Evolutionary conservation across 2,888 invertebrate genomes (phyloP), one percentile per base, ranked within the genome.

Genomic region (Megalurothrips usitatus): DNA sequence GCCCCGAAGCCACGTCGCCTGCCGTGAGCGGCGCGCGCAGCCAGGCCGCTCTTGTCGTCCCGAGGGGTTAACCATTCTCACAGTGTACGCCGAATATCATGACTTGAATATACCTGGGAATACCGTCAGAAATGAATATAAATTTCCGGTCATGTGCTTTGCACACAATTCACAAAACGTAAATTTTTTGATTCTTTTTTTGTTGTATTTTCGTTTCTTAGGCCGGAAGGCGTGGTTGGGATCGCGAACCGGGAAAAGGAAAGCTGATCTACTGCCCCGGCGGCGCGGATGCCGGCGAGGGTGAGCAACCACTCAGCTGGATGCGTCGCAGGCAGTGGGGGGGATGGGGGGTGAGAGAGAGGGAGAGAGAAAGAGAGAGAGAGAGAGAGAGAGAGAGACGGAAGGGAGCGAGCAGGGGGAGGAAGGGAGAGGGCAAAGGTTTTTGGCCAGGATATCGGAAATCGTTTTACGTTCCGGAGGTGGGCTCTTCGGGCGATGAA

Each of bases 401-500:
- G 68, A 26, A 26, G 10, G 26, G 68, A 58, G 14, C 68, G 12
- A 12, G 26, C 26, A 26, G 23, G 68, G 68, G 23, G 9, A 6
- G 23, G 68, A 11, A 10, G 23, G 68, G 23, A 11, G 68, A 8
- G 11, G 68, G 68, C 11, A 8, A 12, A n/a, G 12, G 68, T n/a
- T 75, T 75, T 26, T 26, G 68, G 11, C 68, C 68, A 75, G 68
- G 68, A 26, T 75, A 75, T 75, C 68, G 68, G 68, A 75, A 75
- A 75, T 75, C 68, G 68, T 75, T 75, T 75, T 75, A 75, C 68
- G 68, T 23, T 75, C 23, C 68, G 68, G 52, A 52, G 58, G 58
- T 14, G 58, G 68, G 68, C 68, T 26, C 26, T 75, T 26, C 68
- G 12, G 23, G 23, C 68, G 68, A 75, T 75, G 68, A 75, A 75